phyloP scores from a whole-genome alignment of 1,140 invertebrate genomes.

The Anastrepha obliqua region DNA sequence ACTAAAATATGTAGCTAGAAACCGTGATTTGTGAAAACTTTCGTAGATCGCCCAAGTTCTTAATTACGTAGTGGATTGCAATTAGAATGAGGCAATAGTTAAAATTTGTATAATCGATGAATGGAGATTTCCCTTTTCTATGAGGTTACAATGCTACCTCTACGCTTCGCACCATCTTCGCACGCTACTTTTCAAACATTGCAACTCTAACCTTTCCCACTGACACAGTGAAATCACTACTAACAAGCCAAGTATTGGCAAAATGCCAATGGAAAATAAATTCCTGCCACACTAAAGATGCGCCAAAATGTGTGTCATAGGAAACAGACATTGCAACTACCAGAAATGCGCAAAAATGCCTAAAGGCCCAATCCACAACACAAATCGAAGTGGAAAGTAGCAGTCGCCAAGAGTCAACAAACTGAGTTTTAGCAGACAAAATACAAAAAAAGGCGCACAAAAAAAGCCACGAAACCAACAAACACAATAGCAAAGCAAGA shows the following conservation, averaged over 20 bases:
- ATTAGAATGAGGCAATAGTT: too few species aligned
- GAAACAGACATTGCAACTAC: background rate
- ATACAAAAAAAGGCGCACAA: too few species aligned
- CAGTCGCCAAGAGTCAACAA: background rate
- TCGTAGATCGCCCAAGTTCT: too few species aligned
- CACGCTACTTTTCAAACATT: background rate
- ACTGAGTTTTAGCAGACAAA: background rate
- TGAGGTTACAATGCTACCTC: too few species aligned
- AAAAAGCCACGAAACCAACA: too few species aligned
- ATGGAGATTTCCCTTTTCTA: too few species aligned
- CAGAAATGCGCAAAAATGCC: background rate
- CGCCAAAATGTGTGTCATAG: slow-evolving; percentile 20
- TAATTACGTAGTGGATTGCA: too few species aligned
- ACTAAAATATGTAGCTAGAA: too few species aligned
- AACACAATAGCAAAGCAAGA: too few species aligned
- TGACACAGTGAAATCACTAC: slow-evolving; percentile 53
- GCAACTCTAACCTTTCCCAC: slow-evolving; percentile 52
- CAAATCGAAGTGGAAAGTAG: background rate
- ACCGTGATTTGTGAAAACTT: too few species aligned
- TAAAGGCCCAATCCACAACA: background rate
- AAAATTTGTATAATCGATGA: too few species aligned
- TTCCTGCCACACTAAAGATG: slow-evolving; percentile 16
- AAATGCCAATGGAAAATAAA: background rate
- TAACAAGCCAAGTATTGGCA: background rate
- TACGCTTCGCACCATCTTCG: background rate